Base-by-base conservation (phyloP, 1,140 invertebrate genomes). In the Nephotettix cincticeps region DNA sequence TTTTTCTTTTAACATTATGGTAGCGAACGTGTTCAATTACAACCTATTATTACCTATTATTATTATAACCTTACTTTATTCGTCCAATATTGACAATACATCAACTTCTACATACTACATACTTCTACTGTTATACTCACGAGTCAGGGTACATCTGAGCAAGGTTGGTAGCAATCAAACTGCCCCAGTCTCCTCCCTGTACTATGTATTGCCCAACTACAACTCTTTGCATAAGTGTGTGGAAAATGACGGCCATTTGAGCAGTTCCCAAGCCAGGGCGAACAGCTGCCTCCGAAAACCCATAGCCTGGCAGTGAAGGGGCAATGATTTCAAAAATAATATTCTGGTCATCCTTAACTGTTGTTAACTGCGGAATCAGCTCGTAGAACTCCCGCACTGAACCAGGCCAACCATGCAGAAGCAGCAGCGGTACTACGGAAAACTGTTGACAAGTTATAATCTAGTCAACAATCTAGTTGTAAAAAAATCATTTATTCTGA, bases 371-470 rank as follows among this genome's bases (percentile, higher is more conserved):
- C 0, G 91, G 91, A 61, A 94, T 89, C 0, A 94, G 83, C 76
- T 93, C 90, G 73, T 92, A 91, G 78, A 96, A 96, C 80, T 97
- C 94, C 11, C 91, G 83, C 1, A 96, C 84, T 0, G 92, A 93
- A 28, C 95, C 94, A 1, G 95, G 95, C 95, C 95, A 98, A 17
- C 95, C 95, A 77, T 97, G 94, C 2, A 94, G 75, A 0, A 97
- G 25, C 0, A 97, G 82, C 30, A 83, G 76, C 43, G 88, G 80
- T 40, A 84, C 80, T 4, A 87, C 85, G 32, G 86, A 84, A 83
- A 70, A 25, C 69, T 70, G 40, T n/a, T n/a, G n/a, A n/a, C n/a
- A n/a, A n/a, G n/a, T n/a, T n/a, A n/a, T n/a, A n/a, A n/a, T n/a
- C n/a, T n/a, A n/a, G n/a, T n/a, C n/a, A n/a, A n/a, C n/a, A n/a